These are phyloP conservation scores for Tenthredo livida DNA, from an alignment of 2,888 invertebrate species.

Conservation along the genomic window DNA sequence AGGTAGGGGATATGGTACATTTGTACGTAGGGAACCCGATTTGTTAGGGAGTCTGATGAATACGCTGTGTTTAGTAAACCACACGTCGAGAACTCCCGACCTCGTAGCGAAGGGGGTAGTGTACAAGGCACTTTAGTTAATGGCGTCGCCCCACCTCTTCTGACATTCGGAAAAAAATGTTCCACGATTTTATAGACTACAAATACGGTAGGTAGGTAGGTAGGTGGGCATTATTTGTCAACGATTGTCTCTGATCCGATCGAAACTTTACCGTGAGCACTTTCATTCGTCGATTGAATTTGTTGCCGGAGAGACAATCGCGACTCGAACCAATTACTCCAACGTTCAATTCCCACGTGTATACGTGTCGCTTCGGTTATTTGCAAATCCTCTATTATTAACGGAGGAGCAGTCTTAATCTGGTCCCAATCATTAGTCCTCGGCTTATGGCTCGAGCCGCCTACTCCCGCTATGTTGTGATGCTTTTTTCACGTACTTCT, in stretches of 20 bases:
- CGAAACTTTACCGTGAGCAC: neutral
- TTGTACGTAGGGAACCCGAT: conserved; percentile 46
- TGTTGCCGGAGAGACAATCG: neutral
- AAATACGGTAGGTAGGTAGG: neutral
- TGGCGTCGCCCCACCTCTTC: neutral
- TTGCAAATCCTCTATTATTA: conserved; percentile 31
- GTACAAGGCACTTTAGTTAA: conserved; percentile 42
- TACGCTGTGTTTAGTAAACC: conserved; percentile 50
- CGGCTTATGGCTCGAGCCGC: neutral
- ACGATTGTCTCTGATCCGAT: conserved; percentile 7
- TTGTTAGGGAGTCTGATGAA: conserved; percentile 51
- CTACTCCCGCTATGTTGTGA: neutral
- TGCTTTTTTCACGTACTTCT: neutral
- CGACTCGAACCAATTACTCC: neutral
- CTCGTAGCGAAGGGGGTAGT: neutral
- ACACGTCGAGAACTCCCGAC: conserved; percentile 49
- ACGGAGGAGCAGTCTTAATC: conserved; percentile 27
- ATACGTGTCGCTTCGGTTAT: conserved; percentile 14
- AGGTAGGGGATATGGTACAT: conserved; percentile 40
- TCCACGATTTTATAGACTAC: conserved; percentile 1
- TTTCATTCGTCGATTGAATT: conserved; percentile 17
- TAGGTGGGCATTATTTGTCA: conserved; percentile 25
- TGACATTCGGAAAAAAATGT: conserved; percentile 7
- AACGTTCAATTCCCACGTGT: conserved; percentile 7
- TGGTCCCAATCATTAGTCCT: conserved; percentile 38